These are phyloP conservation scores for Bucco capensis DNA, from an alignment of 2,113 vertebrate genomes.

Conservation along the genomic window DNA sequence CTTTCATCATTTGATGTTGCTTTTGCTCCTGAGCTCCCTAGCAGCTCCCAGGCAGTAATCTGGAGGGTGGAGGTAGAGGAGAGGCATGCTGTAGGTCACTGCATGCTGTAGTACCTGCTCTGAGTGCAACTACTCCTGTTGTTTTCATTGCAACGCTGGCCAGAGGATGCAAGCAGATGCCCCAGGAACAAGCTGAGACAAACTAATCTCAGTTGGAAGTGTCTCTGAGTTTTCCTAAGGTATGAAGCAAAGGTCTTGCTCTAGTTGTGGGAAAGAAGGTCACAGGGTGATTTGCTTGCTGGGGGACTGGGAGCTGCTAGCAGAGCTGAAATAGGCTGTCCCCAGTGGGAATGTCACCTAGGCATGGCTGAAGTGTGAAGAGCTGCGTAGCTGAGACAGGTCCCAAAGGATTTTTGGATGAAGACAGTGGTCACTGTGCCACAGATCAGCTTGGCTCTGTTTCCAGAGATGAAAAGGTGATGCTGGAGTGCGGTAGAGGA, in stretches of 20 bases:
- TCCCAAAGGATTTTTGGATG: rapidly evolving
- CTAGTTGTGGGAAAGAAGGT: neutral
- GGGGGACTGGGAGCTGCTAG: neutral
- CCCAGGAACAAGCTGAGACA: neutral
- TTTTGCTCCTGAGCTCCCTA: neutral
- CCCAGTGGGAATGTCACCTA: rapidly evolving
- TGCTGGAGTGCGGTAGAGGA: neutral
- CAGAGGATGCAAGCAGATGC: neutral
- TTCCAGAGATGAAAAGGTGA: rapidly evolving
- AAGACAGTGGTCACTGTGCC: rapidly evolving
- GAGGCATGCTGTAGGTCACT: rapidly evolving
- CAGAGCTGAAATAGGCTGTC: neutral
- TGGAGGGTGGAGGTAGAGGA: neutral
- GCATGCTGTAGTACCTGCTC: neutral
- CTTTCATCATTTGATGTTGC: neutral
- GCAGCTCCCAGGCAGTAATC: neutral
- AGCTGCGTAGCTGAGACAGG: neutral
- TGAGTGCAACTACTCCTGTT: neutral
- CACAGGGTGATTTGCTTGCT: rapidly evolving
- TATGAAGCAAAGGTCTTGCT: rapidly evolving
- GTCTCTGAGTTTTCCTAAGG: neutral
- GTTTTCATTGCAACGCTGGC: neutral
- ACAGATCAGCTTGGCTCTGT: rapidly evolving
- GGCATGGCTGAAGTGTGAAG: rapidly evolving
- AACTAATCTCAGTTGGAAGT: rapidly evolving